Base-by-base conservation (phyloP, 2,113 vertebrate genomes). In the Pagrus major region DNA sequence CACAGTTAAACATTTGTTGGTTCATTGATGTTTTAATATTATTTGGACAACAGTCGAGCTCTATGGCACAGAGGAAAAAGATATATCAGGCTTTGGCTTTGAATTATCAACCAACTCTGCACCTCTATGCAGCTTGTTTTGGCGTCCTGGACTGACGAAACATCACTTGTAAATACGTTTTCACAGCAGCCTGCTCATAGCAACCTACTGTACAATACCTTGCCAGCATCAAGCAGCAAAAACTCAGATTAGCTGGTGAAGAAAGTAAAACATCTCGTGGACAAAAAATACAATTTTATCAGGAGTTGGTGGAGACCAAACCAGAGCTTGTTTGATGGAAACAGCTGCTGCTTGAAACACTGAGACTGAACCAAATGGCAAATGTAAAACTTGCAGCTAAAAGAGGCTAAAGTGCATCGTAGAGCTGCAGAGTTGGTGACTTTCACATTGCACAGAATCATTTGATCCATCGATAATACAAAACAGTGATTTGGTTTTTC, bases 401-500 rank as follows among this genome's bases (percentile, higher is more conserved):
- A 31, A 56, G 27, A 56, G 27, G 16, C 52, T 25, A 41, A 42
- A 59, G 39, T 2, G 20, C 51, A 41, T 2, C 49, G 5, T n/a
- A 14, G 23, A 41, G 12, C 35, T 29, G 9, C 42, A 51, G 31
- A 41, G 41, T 42, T 42, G 6, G 1, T 20, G 7, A 51, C 6
- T 18, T 35, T 47, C 3, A 6, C 37, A 39, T 42, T 33, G 64
- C 15, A 67, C 6, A 41, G 7, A 60, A 52, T 23, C n/a, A 51
- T 41, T 52, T 33, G 33, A 33, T 54, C 3, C n/a, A 16, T 31
- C 41, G 20, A 6, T 39, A 4, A 39, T 27, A 29, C 27, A 70
- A 20, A 44, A 46, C 6, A 65, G 8, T 25, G 63, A 46, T 75
- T 64, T 25, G 20, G 9, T 68, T 68, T 49, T 81, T 1, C 23